A percentile compares a stretch with the other conserved stretches of the same genome.
These are phyloP conservation scores for Anniella stebbinsi DNA, from an alignment of 2,797 vertebrate species.

Conservation along the genomic window DNA sequence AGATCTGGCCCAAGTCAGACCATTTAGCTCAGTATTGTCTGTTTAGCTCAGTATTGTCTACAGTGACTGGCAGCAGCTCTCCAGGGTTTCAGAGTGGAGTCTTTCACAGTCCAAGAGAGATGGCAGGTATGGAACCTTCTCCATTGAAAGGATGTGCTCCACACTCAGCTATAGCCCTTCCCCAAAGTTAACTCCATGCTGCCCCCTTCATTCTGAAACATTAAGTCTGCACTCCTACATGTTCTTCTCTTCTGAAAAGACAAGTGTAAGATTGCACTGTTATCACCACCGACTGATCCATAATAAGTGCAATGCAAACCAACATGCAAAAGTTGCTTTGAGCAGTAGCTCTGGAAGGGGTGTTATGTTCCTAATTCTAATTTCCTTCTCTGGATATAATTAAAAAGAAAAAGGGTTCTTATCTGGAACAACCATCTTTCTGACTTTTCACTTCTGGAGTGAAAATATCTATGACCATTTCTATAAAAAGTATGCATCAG, in stretches of 20 bases:
- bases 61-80: not conserved
- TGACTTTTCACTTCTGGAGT: not conserved
- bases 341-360: not conserved
- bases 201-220: not conserved
- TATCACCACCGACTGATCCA: not conserved
- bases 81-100: not conserved
- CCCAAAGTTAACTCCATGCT: not conserved
- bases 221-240: not conserved
- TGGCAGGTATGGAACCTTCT: not conserved
- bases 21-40: no score
- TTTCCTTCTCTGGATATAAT: not conserved
- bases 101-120: not conserved
- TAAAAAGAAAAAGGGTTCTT: not conserved
- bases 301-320: not conserved
- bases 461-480: not conserved
- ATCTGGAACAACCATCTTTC: not conserved
- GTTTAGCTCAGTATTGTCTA: not conserved
- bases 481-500: no score
- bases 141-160: no score
- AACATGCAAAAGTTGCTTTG: not conserved
- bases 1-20: no score
- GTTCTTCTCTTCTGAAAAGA: not conserved
- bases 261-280: not conserved
- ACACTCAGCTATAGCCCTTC: not conserved
- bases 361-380: not conserved